A percentile compares a stretch with the other conserved stretches of the same genome.
phyloP scores from a whole-genome alignment of 1,140 invertebrate species.

The Temnothorax longispinosus region DNA sequence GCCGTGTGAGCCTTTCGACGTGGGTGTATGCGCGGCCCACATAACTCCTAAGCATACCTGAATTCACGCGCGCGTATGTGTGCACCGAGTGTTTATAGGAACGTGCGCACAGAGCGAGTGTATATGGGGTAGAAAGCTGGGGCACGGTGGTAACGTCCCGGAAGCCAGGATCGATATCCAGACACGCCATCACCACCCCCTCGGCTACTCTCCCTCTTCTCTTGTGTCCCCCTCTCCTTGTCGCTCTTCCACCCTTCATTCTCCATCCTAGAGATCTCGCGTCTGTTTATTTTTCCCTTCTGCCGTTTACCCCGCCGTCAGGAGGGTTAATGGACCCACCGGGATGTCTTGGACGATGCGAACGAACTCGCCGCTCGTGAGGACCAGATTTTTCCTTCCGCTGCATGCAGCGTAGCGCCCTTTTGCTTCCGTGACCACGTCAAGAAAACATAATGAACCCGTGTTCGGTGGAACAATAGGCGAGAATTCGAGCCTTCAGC shows the following conservation, averaged over 20 bases:
- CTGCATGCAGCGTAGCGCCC: constrained; percentile 38
- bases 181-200: constrained; percentile 73
- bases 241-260: neutral
- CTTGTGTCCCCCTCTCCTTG: neutral
- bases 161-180: constrained; percentile 76
- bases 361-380: constrained; percentile 30
- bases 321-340: constrained; percentile 71
- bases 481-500: neutral
- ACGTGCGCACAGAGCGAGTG: constrained; percentile 33
- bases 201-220: constrained; percentile 31
- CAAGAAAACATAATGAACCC: constrained; percentile 10
- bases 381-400: constrained; percentile 58
- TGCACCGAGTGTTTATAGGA: constrained; percentile 48
- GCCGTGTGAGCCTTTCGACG: neutral
- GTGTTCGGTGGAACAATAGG: neutral
- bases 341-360: constrained; percentile 62
- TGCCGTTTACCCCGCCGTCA: constrained; percentile 34
- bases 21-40: neutral
- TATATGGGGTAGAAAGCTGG: constrained; percentile 68
- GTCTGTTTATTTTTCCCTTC: constrained; percentile 67
- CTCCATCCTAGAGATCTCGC: constrained; percentile 5
- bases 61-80: neutral
- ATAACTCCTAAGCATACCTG: constrained; percentile 51
- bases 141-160: constrained; percentile 73
- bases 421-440: constrained; percentile 14